Base-by-base conservation (phyloP, 2,113 vertebrate genomes). In the Eublepharis macularius region DNA sequence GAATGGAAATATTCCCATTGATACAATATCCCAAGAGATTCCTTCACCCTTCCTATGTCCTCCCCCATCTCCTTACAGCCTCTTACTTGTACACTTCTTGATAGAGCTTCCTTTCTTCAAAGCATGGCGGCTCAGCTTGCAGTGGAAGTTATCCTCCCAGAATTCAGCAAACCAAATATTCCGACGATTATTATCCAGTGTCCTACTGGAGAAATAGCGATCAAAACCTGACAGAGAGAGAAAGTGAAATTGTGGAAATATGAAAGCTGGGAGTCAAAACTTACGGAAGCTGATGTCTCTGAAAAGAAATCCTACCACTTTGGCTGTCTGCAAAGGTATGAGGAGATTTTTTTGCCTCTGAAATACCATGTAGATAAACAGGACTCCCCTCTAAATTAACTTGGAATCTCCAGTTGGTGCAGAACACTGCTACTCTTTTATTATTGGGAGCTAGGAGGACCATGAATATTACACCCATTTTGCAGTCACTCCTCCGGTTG, bases 141-240 rank as follows among this genome's bases (percentile, higher is more conserved):
- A 99, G 43, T 98, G 98, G 95, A 99, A 99, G 84, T 99, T 99
- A 45, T 99, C 98, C 92, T 99, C 98, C 98, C 98, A 99, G 86
- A 98, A 99, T 92, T 99, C 98, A 0, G 98, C 98, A 60, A 99
- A 99, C 98, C 98, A 99, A 86, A 99, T 98, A 91, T 99, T 99
- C 41, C 98, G 94, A 80, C 98, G 96, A 96, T 99, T 99, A 95
- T 99, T 99, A 95, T 99, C 98, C 86, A 99, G 94, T 0, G 98
- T 99, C 89, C 98, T 96, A 93, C 98, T 98, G 94, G 97, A 97
- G 96, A 99, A 99, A 94, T 99, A 99, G 84, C 98, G 97, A 92
- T 99, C 98, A 81, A 99, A 99, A 86, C 98, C 98, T 99, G 93
- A 80, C 70, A 88, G 85, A 88, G 14, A 70, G 57, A 80, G 57